Conservation (phyloP, 2,113 vertebrate genomes). For the Aegithalos caudatus region DNA sequence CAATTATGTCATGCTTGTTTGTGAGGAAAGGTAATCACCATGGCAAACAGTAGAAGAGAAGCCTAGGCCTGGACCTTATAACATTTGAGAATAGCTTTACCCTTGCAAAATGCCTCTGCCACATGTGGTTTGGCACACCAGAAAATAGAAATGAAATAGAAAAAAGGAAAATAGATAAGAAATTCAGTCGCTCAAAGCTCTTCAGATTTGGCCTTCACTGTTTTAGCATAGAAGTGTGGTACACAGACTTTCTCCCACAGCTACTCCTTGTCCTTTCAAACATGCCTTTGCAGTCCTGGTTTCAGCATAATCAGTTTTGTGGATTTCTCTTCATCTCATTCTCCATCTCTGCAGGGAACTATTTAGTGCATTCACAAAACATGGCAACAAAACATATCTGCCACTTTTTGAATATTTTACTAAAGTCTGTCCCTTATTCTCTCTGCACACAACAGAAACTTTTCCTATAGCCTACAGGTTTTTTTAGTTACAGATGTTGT, state of each 20-base stretch:
- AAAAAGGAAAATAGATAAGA: not conserved
- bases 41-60: not conserved
- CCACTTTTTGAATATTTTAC: not conserved
- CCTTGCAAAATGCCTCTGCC: not conserved
- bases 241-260: not conserved
- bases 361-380: not conserved
- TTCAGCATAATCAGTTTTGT: not conserved
- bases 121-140: fast-evolving
- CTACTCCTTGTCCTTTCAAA: not conserved
- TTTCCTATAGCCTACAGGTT: not conserved
- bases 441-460: not conserved
- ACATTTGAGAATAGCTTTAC: not conserved
- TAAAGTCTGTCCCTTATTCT: not conserved
- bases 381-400: not conserved
- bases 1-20: not conserved
- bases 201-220: not conserved
- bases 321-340: not conserved
- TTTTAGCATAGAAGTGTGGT: not conserved
- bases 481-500: not conserved
- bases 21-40: not conserved
- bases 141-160: no score
- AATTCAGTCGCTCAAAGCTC: not conserved
- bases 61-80: not conserved
- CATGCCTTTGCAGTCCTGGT: not conserved
- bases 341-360: not conserved